A percentile compares a stretch with the other conserved stretches of the same genome.
phyloP scores from a whole-genome alignment of 2,797 vertebrate genomes.

The Myiotriccus ornatus region DNA sequence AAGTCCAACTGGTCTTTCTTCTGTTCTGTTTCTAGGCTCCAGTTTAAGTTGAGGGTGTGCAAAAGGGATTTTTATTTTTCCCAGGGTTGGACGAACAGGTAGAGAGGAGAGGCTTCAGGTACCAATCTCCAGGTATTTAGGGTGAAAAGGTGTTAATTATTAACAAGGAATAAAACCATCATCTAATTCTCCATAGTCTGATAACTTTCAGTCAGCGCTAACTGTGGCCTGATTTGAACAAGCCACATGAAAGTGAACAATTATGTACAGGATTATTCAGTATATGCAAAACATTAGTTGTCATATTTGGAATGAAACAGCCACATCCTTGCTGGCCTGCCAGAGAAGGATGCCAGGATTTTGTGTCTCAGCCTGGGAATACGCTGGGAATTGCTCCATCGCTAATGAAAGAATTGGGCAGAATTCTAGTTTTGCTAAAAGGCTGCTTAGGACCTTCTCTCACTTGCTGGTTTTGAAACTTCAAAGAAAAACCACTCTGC shows the following conservation, averaged over 20 bases:
- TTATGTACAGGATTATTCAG: background rate
- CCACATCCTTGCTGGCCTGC: background rate
- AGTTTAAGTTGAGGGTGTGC: background rate
- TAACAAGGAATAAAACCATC: background rate
- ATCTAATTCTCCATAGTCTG: background rate
- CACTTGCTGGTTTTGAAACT: conserved; percentile 27
- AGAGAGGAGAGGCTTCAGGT: background rate
- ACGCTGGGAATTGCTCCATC: background rate
- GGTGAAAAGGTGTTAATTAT: background rate
- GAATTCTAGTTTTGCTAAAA: conserved; percentile 40
- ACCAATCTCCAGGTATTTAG: background rate
- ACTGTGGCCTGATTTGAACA: background rate
- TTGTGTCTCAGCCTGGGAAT: conserved; percentile 30
- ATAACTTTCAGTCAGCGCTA: background rate
- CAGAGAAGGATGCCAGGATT: conserved; percentile 21
- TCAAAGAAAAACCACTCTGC: conserved; percentile 36
- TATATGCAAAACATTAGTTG: background rate
- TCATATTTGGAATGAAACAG: conserved; percentile 15
- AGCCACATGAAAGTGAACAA: background rate
- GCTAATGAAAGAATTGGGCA: conserved; percentile 2
- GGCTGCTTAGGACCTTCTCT: conserved; percentile 12
- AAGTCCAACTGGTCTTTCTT: background rate
- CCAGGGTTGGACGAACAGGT: background rate
- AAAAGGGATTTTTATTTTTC: background rate
- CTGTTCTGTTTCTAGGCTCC: background rate